A percentile compares a stretch with the other conserved stretches of the same genome.
Evolutionary conservation across 2,113 vertebrate genomes (phyloP).

Genomic region (Platycercus adscitus): DNA sequence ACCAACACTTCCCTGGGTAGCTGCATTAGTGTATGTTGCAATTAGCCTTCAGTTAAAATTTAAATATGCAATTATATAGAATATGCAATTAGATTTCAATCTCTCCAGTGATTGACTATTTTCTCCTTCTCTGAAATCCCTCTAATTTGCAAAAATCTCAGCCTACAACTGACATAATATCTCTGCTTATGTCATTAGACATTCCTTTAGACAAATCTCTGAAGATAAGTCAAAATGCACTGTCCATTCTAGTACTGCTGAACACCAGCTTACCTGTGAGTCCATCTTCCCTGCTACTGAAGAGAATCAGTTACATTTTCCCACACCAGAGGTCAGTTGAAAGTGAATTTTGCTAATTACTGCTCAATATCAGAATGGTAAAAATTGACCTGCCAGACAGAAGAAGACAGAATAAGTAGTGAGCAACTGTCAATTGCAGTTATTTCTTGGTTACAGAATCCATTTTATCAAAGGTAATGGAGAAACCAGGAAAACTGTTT

Average conservation of each 20-base stretch:
- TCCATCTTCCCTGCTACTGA: not conserved
- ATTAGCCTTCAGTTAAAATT: conserved; percentile 3
- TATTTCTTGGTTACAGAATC: not conserved
- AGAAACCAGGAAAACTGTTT: not conserved
- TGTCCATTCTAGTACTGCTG: not conserved
- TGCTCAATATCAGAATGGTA: not conserved
- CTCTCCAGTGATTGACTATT: not conserved
- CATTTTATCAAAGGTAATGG: not conserved
- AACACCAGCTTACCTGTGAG: not conserved
- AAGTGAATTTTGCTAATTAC: conserved; percentile 38
- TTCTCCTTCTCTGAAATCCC: conserved; percentile 3
- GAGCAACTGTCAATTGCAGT: not conserved
- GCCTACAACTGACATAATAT: conserved; percentile 22
- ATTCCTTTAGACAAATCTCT: not conserved
- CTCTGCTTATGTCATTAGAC: conserved; percentile 24
- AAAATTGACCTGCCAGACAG: conserved; percentile 36
- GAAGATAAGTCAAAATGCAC: not conserved
- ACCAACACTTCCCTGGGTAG: not conserved
- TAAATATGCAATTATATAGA: not conserved
- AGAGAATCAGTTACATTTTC: not conserved
- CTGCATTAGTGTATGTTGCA: not conserved
- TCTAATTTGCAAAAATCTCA: conserved; percentile 20
- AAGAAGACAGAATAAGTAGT: not conserved
- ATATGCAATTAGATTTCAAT: not conserved
- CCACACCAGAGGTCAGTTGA: conserved; percentile 7